Evolutionary conservation across 1,140 invertebrate species (phyloP).

Genomic region (Macrosteles quadrilineatus): DNA sequence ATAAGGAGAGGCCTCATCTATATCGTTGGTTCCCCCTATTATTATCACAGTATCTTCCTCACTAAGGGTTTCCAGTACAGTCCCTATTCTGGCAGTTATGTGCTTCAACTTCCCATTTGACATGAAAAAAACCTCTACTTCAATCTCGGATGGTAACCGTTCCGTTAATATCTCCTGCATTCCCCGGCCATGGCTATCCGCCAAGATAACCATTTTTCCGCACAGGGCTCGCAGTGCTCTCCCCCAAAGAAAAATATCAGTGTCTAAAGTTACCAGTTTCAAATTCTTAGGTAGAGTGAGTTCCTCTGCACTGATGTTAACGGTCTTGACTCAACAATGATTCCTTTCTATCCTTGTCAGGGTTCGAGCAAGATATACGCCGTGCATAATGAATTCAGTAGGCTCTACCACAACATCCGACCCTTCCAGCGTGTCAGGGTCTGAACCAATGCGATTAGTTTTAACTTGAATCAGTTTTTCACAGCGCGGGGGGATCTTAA

Average conservation of each 20-base stretch:
- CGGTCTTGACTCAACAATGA: neutral
- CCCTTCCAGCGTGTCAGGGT: neutral
- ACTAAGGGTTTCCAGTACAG: neutral
- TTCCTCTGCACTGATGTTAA: neutral
- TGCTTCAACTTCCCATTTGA: neutral
- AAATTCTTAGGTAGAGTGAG: too few relatives aligned
- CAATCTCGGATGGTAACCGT: neutral
- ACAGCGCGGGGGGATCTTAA: neutral
- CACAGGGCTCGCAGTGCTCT: too few relatives aligned
- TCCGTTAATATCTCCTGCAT: neutral
- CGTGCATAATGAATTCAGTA: neutral
- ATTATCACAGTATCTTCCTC: neutral
- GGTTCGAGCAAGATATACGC: neutral
- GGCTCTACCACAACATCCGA: neutral
- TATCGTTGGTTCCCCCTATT: neutral
- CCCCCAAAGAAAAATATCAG: too few relatives aligned
- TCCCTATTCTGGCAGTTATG: neutral
- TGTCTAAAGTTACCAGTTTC: too few relatives aligned
- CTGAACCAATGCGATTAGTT: neutral
- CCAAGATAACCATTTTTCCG: neutral
- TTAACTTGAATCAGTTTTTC: neutral
- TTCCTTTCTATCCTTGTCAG: neutral
- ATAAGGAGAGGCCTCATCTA: neutral
- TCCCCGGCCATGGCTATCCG: neutral
- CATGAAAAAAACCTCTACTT: neutral